A percentile compares a stretch with the other conserved stretches of the same genome.
Evolutionary conservation across 1,140 invertebrate genomes (phyloP).

Genomic region (Contarinia nasturtii): DNA sequence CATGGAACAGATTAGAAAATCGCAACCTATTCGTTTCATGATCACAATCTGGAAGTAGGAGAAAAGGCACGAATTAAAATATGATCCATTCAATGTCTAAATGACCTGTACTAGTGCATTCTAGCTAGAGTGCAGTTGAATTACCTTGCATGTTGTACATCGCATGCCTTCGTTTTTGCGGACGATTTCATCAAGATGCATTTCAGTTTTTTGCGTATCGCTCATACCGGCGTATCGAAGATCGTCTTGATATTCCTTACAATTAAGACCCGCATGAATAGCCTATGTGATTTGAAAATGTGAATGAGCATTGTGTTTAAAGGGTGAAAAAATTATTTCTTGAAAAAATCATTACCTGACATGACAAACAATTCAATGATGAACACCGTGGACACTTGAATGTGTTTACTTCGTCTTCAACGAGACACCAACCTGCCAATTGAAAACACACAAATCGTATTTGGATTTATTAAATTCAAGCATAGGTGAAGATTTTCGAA

Average conservation of each 20-base stretch:
- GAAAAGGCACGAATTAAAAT: neutral
- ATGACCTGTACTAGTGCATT: neutral
- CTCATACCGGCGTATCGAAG: slow-evolving; percentile 30
- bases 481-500: too few relatives aligned
- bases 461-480: too few relatives aligned
- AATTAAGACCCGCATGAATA: slow-evolving; percentile 66
- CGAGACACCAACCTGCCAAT: slow-evolving; percentile 85
- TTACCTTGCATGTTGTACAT: slow-evolving; percentile 65
- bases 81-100: neutral
- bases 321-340: too few relatives aligned
- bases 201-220: slow-evolving; percentile 47
- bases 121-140: too few relatives aligned
- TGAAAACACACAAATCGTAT: too few relatives aligned
- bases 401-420: slow-evolving; percentile 70
- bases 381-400: slow-evolving; percentile 74
- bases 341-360: slow-evolving; percentile 42
- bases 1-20: slow-evolving; percentile 34
- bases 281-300: slow-evolving; percentile 28
- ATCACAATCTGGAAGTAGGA: slow-evolving; percentile 28
- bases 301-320: too few relatives aligned
- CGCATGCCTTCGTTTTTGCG: slow-evolving; percentile 63
- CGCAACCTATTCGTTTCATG: slow-evolving; percentile 35
- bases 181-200: slow-evolving; percentile 64
- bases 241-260: slow-evolving; percentile 66
- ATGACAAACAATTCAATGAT: slow-evolving; percentile 68